These are phyloP conservation scores for Arenaria interpres DNA, from an alignment of 2,113 vertebrate genomes.

Conservation along the genomic window DNA sequence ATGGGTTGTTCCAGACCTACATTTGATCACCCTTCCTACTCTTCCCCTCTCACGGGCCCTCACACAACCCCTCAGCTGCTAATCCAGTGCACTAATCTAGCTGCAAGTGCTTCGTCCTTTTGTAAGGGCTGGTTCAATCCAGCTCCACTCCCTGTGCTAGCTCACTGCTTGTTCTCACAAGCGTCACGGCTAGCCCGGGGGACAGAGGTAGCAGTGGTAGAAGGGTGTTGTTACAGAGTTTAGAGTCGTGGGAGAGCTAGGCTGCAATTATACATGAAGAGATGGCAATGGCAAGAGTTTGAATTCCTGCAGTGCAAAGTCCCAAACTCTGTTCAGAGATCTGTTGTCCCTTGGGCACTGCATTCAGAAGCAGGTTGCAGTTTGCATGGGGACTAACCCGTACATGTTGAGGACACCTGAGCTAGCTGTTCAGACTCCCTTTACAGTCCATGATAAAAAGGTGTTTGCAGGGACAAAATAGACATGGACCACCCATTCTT, in stretches of 20 bases:
- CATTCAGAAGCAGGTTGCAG: neutral
- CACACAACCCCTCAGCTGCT: neutral
- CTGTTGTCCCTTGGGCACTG: neutral
- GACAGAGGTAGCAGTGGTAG: neutral
- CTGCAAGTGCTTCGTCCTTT: neutral
- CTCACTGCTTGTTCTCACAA: neutral
- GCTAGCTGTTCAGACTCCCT: neutral
- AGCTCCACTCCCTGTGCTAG: neutral
- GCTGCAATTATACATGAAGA: neutral
- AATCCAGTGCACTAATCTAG: neutral
- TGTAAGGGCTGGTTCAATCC: neutral
- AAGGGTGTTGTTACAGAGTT: neutral
- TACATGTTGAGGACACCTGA: neutral
- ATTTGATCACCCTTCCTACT: neutral
- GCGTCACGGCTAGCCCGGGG: neutral
- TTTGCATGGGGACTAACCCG: neutral
- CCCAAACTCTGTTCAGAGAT: neutral
- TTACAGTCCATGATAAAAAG: too few species aligned
- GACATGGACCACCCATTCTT: neutral
- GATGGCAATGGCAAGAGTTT: neutral
- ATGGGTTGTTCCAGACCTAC: neutral
- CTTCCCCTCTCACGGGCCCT: neutral
- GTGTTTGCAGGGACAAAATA: neutral
- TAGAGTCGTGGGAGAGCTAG: neutral
- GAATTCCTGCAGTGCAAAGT: neutral